Conservation (phyloP, 2,797 vertebrate species). For the Gymnodraco acuticeps region DNA sequence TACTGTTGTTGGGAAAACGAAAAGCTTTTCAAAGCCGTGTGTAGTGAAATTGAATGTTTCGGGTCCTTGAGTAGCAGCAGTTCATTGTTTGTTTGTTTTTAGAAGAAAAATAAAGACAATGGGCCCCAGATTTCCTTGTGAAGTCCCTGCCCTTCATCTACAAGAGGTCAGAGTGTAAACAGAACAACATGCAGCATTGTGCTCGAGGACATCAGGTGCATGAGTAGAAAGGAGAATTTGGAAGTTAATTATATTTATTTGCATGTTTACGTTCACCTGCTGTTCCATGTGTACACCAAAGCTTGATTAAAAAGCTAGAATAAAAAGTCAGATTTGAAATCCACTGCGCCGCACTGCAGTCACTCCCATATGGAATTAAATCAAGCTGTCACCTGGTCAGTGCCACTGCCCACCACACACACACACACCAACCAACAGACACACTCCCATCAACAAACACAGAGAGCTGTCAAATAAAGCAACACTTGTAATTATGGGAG, state of each 20-base stretch:
- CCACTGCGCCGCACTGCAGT: conserved; percentile 38
- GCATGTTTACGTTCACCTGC: conserved; percentile 61
- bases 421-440: conserved; percentile 44
- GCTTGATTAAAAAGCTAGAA: conserved; percentile 51
- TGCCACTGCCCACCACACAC: conserved; percentile 75
- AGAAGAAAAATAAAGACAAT: conserved; percentile 7
- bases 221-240: conserved; percentile 9
- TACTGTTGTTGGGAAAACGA: conserved; percentile 48
- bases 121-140: neutral
- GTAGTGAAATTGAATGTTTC: conserved; percentile 34
- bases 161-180: conserved; percentile 37
- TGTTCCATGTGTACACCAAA: conserved; percentile 42
- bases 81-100: conserved; percentile 2
- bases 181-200: conserved; percentile 30
- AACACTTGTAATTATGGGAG: conserved; percentile 91
- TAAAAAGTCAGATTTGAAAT: conserved; percentile 54
- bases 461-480: conserved; percentile 93
- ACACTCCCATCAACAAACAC: conserved; percentile 74
- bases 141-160: conserved; percentile 1
- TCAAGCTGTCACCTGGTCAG: conserved; percentile 92
- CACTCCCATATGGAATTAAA: conserved; percentile 74
- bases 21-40: conserved; percentile 49
- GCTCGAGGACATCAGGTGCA: conserved; percentile 33
- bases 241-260: conserved; percentile 53
- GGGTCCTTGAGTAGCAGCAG: conserved; percentile 19